These are phyloP conservation scores for Drosophila nr. fundita DNA, from an alignment of 2,888 invertebrate species.

Conservation along the genomic window DNA sequence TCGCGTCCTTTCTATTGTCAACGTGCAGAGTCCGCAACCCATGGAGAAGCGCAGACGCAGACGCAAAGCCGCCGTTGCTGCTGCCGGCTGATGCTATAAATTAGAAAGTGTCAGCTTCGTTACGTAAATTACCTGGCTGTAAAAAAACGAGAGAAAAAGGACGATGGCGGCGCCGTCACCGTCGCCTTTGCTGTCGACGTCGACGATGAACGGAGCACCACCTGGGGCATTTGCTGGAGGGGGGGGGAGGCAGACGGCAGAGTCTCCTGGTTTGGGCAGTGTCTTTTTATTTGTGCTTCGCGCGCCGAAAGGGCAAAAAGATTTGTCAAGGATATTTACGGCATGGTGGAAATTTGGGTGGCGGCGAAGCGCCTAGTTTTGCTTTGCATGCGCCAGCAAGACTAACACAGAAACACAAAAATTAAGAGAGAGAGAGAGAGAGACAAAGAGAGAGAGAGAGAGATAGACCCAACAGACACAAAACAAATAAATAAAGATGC, in stretches of 20 bases:
- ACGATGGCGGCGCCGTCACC: slow-evolving; percentile 2
- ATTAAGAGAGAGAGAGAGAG: background rate
- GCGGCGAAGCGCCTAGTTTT: slow-evolving; percentile 41
- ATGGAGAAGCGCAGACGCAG: slow-evolving; percentile 26
- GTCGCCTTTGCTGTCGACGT: slow-evolving; percentile 16
- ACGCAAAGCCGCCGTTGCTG: slow-evolving; percentile 5
- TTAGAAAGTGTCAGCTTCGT: slow-evolving; percentile 82
- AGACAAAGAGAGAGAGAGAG: slow-evolving; percentile 1
- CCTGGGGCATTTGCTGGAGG: slow-evolving; percentile 23
- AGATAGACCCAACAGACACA: slow-evolving; percentile 14
- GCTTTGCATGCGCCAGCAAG: slow-evolving; percentile 50
- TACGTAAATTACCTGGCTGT: slow-evolving; percentile 81
- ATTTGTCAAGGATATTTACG: slow-evolving; percentile 79
- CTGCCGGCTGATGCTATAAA: slow-evolving; percentile 69
- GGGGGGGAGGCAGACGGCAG: slow-evolving; percentile 1
- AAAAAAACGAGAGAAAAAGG: slow-evolving; percentile 59
- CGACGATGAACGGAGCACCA: slow-evolving; percentile 49
- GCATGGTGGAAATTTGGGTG: slow-evolving; percentile 38
- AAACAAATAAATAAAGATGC: slow-evolving; percentile 72
- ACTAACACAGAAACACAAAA: slow-evolving; percentile 5
- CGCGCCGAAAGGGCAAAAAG: slow-evolving; percentile 76
- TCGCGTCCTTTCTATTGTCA: slow-evolving; percentile 40
- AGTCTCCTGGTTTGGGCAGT: slow-evolving; percentile 28
- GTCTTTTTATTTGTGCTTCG: slow-evolving; percentile 76
- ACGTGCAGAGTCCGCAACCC: slow-evolving; percentile 24